A percentile compares a stretch with the other conserved stretches of the same genome.
Evolutionary conservation across 2,888 invertebrate species (phyloP).

Genomic region (Drosophila eohydei): DNA sequence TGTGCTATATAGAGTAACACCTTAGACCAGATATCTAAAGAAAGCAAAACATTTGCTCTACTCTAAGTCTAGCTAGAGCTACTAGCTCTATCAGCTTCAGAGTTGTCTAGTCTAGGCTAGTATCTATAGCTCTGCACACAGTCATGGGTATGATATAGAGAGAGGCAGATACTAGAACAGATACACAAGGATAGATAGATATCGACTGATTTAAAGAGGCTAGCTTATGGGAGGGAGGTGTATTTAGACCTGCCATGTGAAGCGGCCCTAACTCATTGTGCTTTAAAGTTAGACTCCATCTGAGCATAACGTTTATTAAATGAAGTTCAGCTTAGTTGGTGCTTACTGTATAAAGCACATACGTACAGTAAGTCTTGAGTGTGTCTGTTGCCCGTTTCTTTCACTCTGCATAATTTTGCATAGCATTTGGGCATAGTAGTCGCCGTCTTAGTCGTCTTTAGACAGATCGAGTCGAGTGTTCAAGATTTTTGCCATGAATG

Average conservation of each 20-base stretch:
- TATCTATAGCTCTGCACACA: neutral
- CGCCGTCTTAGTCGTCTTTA: conserved; percentile 48
- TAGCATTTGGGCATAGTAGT: conserved; percentile 68
- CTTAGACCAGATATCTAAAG: too few species aligned
- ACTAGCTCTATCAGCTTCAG: too few species aligned
- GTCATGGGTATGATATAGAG: neutral
- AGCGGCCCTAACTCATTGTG: neutral
- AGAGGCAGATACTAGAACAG: neutral
- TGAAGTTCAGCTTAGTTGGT: conserved; percentile 22
- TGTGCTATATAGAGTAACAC: neutral
- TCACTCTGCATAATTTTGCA: conserved; percentile 82
- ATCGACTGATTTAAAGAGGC: neutral
- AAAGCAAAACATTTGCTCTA: too few species aligned
- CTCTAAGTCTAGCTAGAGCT: too few species aligned
- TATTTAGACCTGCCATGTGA: neutral
- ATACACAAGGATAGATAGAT: neutral
- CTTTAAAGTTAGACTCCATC: too few species aligned
- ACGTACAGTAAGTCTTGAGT: conserved; percentile 68
- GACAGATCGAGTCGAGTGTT: conserved; percentile 55
- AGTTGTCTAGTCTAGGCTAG: neutral
- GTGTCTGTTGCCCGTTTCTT: conserved; percentile 66
- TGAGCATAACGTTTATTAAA: too few species aligned
- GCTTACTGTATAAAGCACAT: conserved; percentile 56
- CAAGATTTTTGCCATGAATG: conserved; percentile 74
- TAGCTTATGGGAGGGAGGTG: neutral